A percentile compares a stretch with the other conserved stretches of the same genome.
Evolutionary conservation across 2,888 invertebrate genomes (phyloP).

Genomic region (Petrophora chlorosata): DNA sequence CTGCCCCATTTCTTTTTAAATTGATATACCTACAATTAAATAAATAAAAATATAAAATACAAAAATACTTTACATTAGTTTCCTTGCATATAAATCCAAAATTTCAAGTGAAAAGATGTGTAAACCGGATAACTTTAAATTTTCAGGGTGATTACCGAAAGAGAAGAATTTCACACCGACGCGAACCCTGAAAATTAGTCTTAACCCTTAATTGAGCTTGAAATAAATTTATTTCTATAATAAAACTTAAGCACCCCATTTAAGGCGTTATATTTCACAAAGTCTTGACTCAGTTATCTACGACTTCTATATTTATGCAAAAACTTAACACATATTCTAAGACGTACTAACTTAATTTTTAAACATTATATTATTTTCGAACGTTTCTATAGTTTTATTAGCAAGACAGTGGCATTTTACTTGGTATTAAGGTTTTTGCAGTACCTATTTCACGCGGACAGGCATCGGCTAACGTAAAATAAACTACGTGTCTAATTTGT

Average conservation of each 20-base stretch:
- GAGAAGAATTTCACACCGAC: conserved; percentile 3
- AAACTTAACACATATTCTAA: not conserved
- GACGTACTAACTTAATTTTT: no score
- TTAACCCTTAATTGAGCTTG: conserved; percentile 45
- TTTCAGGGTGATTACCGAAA: conserved; percentile 1
- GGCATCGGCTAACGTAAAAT: no score
- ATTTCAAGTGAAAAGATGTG: not conserved
- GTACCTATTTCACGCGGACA: no score
- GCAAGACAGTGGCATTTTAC: no score
- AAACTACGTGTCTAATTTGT: not conserved
- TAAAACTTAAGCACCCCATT: conserved; percentile 38
- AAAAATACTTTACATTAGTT: no score
- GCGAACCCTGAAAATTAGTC: conserved; percentile 33
- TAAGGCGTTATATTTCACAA: conserved; percentile 3
- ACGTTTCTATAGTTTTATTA: no score
- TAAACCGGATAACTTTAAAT: conserved; percentile 2
- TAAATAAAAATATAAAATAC: no score
- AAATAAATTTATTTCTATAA: conserved; percentile 47
- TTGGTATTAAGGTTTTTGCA: no score
- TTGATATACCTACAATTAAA: no score
- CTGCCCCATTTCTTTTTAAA: no score
- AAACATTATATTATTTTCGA: no score
- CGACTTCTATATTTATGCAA: not conserved
- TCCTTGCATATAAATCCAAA: not conserved
- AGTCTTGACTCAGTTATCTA: not conserved